A percentile compares a stretch with the other conserved stretches of the same genome.
These are phyloP conservation scores for Athalia circularis DNA, from an alignment of 2,888 invertebrate species.

Conservation along the genomic window DNA sequence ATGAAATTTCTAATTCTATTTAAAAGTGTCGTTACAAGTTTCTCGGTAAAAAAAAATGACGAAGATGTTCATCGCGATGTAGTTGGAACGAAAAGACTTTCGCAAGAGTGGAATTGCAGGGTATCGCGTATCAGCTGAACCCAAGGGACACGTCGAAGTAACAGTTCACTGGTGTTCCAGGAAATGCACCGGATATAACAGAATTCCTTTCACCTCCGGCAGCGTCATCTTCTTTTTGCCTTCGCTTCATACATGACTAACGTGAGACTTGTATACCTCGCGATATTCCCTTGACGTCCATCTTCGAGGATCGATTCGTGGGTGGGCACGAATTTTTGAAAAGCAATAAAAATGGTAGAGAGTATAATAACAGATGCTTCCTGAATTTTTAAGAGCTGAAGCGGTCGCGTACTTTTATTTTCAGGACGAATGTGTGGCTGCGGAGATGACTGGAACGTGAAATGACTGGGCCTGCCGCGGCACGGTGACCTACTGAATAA, in stretches of 20 bases:
- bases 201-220: slow-evolving; percentile 16
- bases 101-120: slow-evolving; percentile 36
- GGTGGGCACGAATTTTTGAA: too few relatives aligned
- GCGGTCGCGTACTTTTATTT: slow-evolving; percentile 32
- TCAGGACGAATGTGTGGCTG: slow-evolving; percentile 1
- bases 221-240: not conserved
- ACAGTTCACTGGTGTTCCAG: slow-evolving; percentile 18
- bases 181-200: slow-evolving; percentile 28
- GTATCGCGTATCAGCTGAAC: not conserved
- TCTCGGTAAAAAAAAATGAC: not conserved
- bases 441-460: slow-evolving; percentile 4
- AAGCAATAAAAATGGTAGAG: too few relatives aligned
- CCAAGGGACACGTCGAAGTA: slow-evolving; percentile 11
- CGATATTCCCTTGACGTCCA: not conserved
- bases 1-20: not conserved
- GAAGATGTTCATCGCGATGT: not conserved
- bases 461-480: slow-evolving; percentile 27
- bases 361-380: too few relatives aligned
- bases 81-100: slow-evolving; percentile 37
- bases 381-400: not conserved
- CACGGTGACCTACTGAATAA: slow-evolving; percentile 42
- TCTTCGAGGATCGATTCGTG: not conserved
- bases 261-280: not conserved
- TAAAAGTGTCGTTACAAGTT: slow-evolving; percentile 1
- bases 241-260: not conserved